phyloP scores from a whole-genome alignment of 2,888 invertebrate genomes.

The Ceraclea dissimilis region DNA sequence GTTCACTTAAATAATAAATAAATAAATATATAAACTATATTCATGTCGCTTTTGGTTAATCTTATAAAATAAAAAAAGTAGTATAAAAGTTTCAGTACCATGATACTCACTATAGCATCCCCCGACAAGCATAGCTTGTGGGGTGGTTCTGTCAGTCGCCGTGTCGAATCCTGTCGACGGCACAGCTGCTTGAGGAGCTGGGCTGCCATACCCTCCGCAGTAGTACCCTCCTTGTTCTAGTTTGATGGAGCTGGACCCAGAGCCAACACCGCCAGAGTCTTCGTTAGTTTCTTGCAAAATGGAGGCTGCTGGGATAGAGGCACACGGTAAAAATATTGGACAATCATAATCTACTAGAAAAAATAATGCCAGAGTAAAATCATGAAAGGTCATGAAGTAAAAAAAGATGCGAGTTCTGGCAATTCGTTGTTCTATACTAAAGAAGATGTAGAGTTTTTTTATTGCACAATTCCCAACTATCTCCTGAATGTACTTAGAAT shows the following conservation, averaged over 20 bases:
- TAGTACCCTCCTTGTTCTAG: constrained; percentile 46
- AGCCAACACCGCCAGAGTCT: constrained; percentile 46
- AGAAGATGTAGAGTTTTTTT: too few species aligned
- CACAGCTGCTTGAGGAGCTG: constrained; percentile 35
- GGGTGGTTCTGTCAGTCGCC: constrained; percentile 46
- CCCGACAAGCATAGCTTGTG: constrained; percentile 61
- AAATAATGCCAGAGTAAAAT: too few species aligned
- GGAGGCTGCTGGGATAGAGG: constrained; percentile 59
- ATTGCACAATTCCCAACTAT: too few species aligned
- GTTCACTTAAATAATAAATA: too few species aligned
- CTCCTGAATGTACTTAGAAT: too few species aligned
- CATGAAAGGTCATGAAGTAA: not conserved
- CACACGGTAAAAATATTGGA: constrained; percentile 19
- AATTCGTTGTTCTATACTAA: not conserved
- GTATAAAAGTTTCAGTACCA: constrained; percentile 6
- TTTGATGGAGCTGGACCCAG: constrained; percentile 43
- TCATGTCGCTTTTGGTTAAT: too few species aligned
- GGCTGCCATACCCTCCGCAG: constrained; percentile 37
- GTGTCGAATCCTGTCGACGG: constrained; percentile 36
- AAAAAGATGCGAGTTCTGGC: not conserved
- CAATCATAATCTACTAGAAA: too few species aligned
- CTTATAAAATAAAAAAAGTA: constrained; percentile 3
- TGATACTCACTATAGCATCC: constrained; percentile 67
- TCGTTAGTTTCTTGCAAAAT: constrained; percentile 86
- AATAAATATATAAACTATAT: too few species aligned